A percentile compares a stretch with the other conserved stretches of the same genome.
Conservation (phyloP, 2,888 invertebrate genomes). For the Pseudanteris insignis region DNA sequence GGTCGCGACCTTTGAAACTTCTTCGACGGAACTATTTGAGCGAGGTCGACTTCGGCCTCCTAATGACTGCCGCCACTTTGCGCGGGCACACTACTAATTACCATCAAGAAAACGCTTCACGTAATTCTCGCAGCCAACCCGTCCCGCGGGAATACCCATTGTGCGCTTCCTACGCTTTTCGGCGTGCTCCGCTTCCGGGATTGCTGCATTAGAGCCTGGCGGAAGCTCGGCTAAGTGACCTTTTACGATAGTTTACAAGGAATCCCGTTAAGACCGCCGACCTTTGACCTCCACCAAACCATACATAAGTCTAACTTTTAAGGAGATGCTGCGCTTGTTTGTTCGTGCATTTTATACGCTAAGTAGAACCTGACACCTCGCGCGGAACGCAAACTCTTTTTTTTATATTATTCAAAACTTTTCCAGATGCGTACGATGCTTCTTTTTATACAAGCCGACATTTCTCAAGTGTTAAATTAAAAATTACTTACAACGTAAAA, state of each 20-base stretch:
- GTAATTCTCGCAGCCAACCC: conserved; percentile 45
- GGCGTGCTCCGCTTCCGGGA: conserved; percentile 35
- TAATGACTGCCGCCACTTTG: conserved; percentile 60
- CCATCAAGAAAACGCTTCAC: conserved; percentile 55
- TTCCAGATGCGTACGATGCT: no score
- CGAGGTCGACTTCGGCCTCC: conserved; percentile 40
- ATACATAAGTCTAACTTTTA: no score
- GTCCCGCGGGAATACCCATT: conserved; percentile 47
- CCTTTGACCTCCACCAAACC: no score
- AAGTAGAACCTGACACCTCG: no score
- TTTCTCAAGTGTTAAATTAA: no score
- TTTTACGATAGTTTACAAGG: conserved; percentile 39
- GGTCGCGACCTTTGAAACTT: conserved; percentile 22
- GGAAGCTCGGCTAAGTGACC: conserved; percentile 37
- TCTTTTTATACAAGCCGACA: no score
- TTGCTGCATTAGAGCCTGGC: conserved; percentile 35
- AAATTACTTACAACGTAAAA: no score
- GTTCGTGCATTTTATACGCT: no score
- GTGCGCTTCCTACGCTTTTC: conserved; percentile 45
- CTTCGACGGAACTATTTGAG: conserved; percentile 25
- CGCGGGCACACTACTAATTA: conserved; percentile 58
- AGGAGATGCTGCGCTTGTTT: no score
- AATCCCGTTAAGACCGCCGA: conserved; percentile 21
- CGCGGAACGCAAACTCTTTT: no score
- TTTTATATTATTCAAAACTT: no score